Percentiles rank a stretch among this genome's conserved stretches.
Evolutionary conservation across 2,797 vertebrate species (phyloP).

Genomic region (Lepilemur septentrionalis): DNA sequence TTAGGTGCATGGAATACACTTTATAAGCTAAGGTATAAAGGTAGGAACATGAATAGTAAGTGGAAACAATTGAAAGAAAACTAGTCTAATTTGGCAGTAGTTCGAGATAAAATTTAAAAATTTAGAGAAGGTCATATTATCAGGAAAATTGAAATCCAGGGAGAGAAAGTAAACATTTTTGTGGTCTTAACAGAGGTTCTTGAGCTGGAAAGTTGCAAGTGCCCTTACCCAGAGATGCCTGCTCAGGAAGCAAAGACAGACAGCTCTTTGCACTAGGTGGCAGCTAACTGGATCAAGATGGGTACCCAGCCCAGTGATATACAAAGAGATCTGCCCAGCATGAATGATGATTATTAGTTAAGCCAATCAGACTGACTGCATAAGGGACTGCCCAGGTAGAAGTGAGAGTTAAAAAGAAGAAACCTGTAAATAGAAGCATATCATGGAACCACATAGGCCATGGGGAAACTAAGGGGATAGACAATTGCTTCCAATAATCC

Average conservation of each 20-base stretch:
- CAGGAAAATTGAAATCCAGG: background rate
- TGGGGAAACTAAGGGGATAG: background rate
- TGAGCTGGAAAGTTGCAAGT: background rate
- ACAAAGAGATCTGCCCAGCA: background rate
- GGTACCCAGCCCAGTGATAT: background rate
- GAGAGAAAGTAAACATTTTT: background rate
- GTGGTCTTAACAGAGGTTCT: background rate
- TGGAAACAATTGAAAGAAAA: background rate
- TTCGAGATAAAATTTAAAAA: background rate
- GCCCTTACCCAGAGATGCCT: background rate
- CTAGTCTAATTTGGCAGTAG: background rate
- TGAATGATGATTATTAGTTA: background rate
- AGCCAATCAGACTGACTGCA: background rate
- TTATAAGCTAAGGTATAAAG: background rate
- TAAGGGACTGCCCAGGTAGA: background rate
- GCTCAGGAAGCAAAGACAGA: background rate
- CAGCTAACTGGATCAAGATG: background rate
- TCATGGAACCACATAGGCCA: background rate
- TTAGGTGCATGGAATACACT: background rate
- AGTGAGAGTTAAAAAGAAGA: background rate
- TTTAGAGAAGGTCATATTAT: background rate
- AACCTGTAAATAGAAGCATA: background rate
- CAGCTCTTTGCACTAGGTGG: background rate
- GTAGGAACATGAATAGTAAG: background rate
- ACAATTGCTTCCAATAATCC: background rate